phyloP scores from a whole-genome alignment of 2,113 vertebrate genomes.

The Aptenodytes patagonicus region DNA sequence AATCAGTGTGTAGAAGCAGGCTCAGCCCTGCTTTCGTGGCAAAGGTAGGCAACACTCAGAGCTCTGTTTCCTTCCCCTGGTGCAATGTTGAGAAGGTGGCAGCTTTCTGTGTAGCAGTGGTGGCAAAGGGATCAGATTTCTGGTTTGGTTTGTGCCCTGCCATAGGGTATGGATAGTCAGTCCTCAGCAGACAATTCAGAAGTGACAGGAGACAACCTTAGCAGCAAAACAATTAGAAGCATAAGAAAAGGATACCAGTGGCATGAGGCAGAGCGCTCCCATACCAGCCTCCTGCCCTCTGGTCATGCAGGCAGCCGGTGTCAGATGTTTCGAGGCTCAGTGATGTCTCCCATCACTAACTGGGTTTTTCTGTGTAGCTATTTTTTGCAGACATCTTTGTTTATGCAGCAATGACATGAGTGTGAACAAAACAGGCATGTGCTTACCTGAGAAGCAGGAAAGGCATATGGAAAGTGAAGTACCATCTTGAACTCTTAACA shows the following conservation, averaged over 20 bases:
- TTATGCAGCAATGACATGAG: neutral
- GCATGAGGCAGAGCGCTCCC: neutral
- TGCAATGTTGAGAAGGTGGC: neutral
- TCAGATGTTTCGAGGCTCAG: neutral
- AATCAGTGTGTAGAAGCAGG: neutral
- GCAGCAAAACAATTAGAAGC: neutral
- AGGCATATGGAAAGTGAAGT: neutral
- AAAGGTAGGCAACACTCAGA: neutral
- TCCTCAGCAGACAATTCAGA: neutral
- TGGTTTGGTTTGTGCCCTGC: neutral
- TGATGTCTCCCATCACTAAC: neutral
- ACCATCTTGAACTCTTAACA: neutral
- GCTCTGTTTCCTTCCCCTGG: neutral
- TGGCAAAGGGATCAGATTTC: neutral
- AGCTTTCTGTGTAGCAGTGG: neutral
- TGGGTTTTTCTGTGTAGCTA: neutral
- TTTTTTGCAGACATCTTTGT: neutral
- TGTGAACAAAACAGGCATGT: neutral
- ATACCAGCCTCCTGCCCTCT: neutral
- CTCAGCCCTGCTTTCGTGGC: neutral
- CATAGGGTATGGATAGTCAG: neutral
- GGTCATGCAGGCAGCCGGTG: fast-evolving
- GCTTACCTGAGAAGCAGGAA: neutral
- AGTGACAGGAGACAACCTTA: neutral
- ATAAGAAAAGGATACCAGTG: neutral